Base-by-base conservation (phyloP, 2,888 invertebrate species). In the Caradrina clavipalpis region DNA sequence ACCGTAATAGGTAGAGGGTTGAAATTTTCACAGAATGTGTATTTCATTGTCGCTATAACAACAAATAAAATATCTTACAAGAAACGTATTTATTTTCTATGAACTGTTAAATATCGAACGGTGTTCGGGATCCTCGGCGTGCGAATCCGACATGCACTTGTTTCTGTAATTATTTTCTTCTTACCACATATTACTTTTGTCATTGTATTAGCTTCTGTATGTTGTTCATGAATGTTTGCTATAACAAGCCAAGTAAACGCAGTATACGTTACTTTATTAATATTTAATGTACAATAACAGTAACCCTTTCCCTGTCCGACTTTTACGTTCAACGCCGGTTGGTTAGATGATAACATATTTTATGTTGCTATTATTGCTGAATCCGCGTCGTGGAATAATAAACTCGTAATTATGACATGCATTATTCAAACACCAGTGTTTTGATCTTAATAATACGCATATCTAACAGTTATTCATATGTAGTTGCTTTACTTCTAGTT, bases 321-420 rank as follows among this genome's bases (percentile, higher is more conserved):
- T 58, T 62, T 65, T 50, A 56, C 19, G 47, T 60, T 73, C 22
- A 55, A 31, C n/a, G 8, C 17, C 13, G 17, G 53, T 59, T 55
- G 17, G 47, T 49, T 51, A 19, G 17, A 47, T 64, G n/a, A 59
- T 51, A 58, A 58, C 11, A 22, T 49, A 31, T 55, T 62, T 78
- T 50, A 71, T 58, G 61, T 54, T 58, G 58, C 22, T 70, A 71
- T 78, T 72, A 66, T 61, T 61, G 45, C 60, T 64, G 35, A 63
- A 64, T 50, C 26, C 35, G 45, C 64, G 49, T 54, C 26, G 10
- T 26, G 0, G 15, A 39, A 45, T 49, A 45, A 49, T 58, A 22
- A 62, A 63, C 17, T 56, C 15, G 21, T 62, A 47, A 66, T 78
- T 55, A 61, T 39, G 13, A 45, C 13, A 58, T 50, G 58, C 54